Conservation (phyloP, 2,888 invertebrate species). For the Nomada fucata region DNA sequence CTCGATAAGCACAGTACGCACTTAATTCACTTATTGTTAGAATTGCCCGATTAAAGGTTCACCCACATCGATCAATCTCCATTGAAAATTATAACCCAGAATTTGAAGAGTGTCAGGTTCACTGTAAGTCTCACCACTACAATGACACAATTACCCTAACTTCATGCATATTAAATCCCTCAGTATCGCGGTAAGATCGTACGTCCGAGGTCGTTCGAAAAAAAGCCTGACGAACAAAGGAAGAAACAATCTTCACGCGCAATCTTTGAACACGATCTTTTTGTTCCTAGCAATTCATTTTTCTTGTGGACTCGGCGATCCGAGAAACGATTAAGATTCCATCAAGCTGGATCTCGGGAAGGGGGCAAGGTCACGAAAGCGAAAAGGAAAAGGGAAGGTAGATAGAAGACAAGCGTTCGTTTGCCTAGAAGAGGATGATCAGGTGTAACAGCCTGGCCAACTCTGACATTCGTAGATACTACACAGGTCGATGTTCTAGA, state of each 20-base stretch:
- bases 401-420: conserved; percentile 5
- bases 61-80: too few relatives aligned
- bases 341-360: not conserved
- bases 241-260: not conserved
- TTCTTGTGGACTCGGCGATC: conserved; percentile 17
- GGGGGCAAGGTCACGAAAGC: conserved; percentile 43
- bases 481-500: conserved; percentile 52
- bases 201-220: too few relatives aligned
- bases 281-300: conserved; percentile 30
- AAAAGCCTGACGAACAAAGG: not conserved
- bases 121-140: too few relatives aligned
- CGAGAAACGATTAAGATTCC: conserved; percentile 42
- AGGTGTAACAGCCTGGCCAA: conserved; percentile 19
- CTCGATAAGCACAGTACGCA: too few relatives aligned
- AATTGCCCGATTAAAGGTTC: too few relatives aligned
- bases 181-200: not conserved
- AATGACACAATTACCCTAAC: too few relatives aligned
- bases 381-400: not conserved
- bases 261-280: not conserved
- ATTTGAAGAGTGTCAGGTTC: too few relatives aligned
- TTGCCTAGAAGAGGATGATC: conserved; percentile 33
- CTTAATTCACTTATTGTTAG: too few relatives aligned
- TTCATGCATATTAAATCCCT: not conserved
- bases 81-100: too few relatives aligned
- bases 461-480: conserved; percentile 4